These are phyloP conservation scores for Paguma larvata DNA, from an alignment of 2,797 vertebrate species.

Conservation along the genomic window DNA sequence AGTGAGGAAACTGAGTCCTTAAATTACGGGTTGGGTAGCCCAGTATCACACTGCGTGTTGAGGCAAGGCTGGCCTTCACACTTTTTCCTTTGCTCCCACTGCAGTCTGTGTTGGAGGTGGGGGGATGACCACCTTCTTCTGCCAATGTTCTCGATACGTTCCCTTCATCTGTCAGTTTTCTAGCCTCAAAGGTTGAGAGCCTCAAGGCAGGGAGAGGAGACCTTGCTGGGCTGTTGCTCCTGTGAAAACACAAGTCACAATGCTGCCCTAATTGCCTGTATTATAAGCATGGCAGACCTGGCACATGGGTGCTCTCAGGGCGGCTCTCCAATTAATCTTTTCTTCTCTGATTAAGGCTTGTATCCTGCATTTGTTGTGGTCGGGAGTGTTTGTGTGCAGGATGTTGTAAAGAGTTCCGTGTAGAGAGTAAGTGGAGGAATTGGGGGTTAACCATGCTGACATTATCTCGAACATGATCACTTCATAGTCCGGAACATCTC, in stretches of 20 bases:
- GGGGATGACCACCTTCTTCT: not conserved
- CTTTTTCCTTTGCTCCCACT: not conserved
- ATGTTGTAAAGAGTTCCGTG: conserved; percentile 64
- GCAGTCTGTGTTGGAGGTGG: not conserved
- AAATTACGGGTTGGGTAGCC: not conserved
- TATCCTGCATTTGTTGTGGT: conserved; percentile 80
- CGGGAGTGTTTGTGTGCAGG: not conserved
- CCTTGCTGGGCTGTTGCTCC: conserved; percentile 76
- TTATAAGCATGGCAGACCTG: conserved; percentile 85
- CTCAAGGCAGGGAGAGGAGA: conserved; percentile 68
- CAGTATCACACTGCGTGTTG: too few species aligned
- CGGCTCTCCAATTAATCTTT: conserved; percentile 87
- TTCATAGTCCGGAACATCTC: conserved; percentile 54
- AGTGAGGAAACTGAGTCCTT: not conserved
- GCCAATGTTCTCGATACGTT: not conserved
- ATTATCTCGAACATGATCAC: conserved; percentile 55
- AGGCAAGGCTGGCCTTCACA: accelerated
- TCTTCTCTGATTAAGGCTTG: conserved; percentile 84
- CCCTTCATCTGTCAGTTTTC: conserved; percentile 52
- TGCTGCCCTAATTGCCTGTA: conserved; percentile 82
- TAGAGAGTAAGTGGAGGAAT: conserved; percentile 62
- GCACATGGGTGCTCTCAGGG: conserved; percentile 80
- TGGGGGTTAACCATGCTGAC: conserved; percentile 66
- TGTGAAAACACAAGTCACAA: conserved; percentile 75
- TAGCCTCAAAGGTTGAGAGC: not conserved